Evolutionary conservation across 2,888 invertebrate genomes (phyloP).

Genomic region (Metellina segmentata): DNA sequence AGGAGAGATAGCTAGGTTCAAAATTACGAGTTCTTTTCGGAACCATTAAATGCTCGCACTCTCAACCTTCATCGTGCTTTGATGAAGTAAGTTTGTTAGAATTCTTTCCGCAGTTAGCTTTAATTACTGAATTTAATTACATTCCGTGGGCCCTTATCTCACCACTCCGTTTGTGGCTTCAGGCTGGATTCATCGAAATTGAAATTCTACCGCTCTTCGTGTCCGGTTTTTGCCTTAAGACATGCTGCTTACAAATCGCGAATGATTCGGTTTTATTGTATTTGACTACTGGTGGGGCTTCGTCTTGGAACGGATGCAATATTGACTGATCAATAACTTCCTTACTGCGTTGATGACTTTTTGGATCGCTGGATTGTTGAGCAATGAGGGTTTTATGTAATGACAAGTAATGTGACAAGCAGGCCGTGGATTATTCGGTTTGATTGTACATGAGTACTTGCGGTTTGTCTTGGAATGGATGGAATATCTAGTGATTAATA

Average conservation of each 20-base stretch:
- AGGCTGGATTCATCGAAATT: neutral
- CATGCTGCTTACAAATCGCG: neutral
- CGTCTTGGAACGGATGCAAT: no score
- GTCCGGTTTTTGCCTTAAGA: neutral
- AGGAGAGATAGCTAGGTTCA: constrained; percentile 14
- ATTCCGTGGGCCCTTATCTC: constrained; percentile 48
- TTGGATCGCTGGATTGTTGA: no score
- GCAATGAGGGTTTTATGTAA: no score
- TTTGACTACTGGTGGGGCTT: no score
- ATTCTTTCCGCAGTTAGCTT: constrained; percentile 64
- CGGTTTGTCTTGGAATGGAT: no score
- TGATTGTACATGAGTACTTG: no score
- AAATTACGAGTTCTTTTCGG: constrained; percentile 54
- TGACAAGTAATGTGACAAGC: no score
- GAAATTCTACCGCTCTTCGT: neutral
- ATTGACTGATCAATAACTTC: no score
- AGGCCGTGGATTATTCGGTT: no score
- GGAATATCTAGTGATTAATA: no score
- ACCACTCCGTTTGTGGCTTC: neutral
- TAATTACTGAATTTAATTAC: constrained; percentile 71
- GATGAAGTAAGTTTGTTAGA: constrained; percentile 64
- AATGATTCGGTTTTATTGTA: neutral
- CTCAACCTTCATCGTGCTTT: constrained; percentile 39
- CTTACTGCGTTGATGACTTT: no score
- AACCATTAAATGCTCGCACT: constrained; percentile 20